Evolutionary conservation across 2,888 invertebrate genomes (phyloP), one percentile per base, ranked within the genome.

Genomic region (Drosophila fungiperda): DNA sequence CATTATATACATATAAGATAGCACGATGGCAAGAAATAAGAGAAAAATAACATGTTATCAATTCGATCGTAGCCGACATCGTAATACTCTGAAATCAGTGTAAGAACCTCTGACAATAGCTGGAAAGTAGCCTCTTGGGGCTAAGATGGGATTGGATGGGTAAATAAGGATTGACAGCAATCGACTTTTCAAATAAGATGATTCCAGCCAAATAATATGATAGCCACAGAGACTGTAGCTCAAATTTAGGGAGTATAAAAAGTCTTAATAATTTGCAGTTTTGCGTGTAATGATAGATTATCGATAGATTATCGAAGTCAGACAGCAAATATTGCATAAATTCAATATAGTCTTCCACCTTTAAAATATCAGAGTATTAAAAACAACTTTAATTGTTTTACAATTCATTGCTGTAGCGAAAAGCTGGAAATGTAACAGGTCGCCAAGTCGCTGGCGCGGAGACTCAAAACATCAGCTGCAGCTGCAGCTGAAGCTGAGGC

Each of bases 321-420:
- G 12, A 20, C 45, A 20, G 20, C 20, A 33, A 15, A 20, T 15
- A 23, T 53, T 15, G 53, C 33, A 2, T 9, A 11, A 23, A 52
- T 15, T 20, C 9, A 53, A 35, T 35, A 53, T 53, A 17, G 23
- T 53, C 15, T 8, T 12, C 2, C 20, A 52, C 8, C 4, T 1
- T 53, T 53, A 15, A 45, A 45, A 9, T 53, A 23, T 20, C 20
- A 53, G 35, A 9, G 35, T 35, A 53, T 35, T 86, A 86, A 76
- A 88, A 76, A 78, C 85, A 68, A 74, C 75, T 86, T 89, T 85
- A 91, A 90, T 90, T 88, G 89, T 80, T 77, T 77, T 76, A 82
- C 81, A 90, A 89, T 90, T 85, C 86, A 91, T 90, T 88, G 83
- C 80, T 76, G 73, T 48, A 71, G 84, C 87, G 86, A 78, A 81